Conservation (phyloP, 2,113 vertebrate genomes). For the Pavo muticus region DNA sequence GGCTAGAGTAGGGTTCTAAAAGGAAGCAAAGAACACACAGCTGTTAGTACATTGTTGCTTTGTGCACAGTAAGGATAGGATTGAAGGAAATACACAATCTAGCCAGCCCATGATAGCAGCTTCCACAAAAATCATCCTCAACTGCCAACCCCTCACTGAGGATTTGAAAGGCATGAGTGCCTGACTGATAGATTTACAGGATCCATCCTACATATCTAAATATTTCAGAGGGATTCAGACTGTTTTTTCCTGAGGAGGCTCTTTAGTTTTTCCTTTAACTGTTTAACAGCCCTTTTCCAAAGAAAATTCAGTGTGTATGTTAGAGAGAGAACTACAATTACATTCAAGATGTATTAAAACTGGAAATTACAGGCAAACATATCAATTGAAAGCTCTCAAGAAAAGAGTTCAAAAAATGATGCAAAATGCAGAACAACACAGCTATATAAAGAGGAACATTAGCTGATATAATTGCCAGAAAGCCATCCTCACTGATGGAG, state of each 20-base stretch:
- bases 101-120: not conserved
- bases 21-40: constrained; percentile 11
- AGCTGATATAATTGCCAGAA: constrained; percentile 24
- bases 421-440: not conserved
- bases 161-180: not conserved
- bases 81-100: constrained; percentile 53
- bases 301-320: not conserved
- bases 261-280: constrained; percentile 12
- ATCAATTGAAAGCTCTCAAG: not conserved
- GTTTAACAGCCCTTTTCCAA: not conserved
- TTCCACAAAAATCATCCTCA: constrained; percentile 16
- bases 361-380: not conserved
- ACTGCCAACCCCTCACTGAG: not conserved
- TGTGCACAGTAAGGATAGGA: constrained; percentile 5
- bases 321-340: not conserved
- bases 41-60: not conserved
- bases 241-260: not conserved
- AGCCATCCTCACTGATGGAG: not conserved
- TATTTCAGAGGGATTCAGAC: not conserved
- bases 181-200: not conserved
- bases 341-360: not conserved
- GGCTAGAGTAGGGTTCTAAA: not conserved
- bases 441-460: not conserved
- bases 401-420: not conserved
- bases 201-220: not conserved